Percentiles rank a stretch among this genome's conserved stretches.
These are phyloP conservation scores for Saguinus imperator DNA, from an alignment of 2,113 vertebrate genomes.

Conservation along the genomic window DNA sequence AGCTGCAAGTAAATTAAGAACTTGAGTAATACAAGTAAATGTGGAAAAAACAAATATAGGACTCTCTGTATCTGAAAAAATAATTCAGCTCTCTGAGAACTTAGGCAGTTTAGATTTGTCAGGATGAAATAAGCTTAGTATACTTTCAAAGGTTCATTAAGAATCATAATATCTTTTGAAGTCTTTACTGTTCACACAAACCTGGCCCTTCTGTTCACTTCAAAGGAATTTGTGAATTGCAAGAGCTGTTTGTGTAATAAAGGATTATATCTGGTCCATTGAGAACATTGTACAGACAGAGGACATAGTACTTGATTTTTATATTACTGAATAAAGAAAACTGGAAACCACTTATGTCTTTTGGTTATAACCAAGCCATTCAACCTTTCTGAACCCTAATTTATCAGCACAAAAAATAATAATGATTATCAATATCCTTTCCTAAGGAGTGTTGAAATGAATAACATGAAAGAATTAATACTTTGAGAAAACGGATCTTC, in stretches of 20 bases:
- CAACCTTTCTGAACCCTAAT: not conserved
- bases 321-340: not conserved
- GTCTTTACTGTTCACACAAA: not conserved
- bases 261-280: not conserved
- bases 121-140: not conserved
- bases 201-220: not conserved
- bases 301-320: not conserved
- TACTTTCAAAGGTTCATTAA: not conserved
- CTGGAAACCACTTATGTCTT: not conserved
- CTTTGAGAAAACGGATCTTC: not conserved
- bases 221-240: not conserved
- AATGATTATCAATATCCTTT: not conserved
- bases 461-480: slow-evolving; percentile 12
- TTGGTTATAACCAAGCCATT: not conserved
- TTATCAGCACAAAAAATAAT: slow-evolving; percentile 20
- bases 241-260: not conserved
- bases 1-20: not conserved
- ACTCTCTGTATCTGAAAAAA: not conserved
- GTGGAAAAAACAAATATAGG: not conserved
- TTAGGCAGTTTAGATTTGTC: not conserved
- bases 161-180: not conserved
- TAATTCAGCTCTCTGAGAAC: not conserved
- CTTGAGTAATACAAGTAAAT: not conserved
- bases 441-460: slow-evolving; percentile 7
- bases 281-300: not conserved